A percentile compares a stretch with the other conserved stretches of the same genome.
These are phyloP conservation scores for Blastomussa wellsi DNA, from an alignment of 92 coral and sea anemone genomes.

Conservation along the genomic window DNA sequence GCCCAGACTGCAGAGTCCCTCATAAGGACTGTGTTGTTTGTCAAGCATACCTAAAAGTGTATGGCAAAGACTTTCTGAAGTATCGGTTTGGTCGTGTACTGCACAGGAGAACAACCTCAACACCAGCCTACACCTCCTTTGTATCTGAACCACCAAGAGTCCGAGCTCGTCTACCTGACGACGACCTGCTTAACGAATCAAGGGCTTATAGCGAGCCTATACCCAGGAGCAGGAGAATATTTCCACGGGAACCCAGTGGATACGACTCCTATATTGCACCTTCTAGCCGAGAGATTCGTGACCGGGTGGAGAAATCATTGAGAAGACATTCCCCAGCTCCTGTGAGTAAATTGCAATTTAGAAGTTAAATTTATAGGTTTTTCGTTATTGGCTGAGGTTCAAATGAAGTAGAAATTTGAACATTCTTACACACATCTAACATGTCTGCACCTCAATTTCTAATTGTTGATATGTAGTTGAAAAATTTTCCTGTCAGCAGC, in stretches of 20 bases:
- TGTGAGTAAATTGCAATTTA: too few species aligned
- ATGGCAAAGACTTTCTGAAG: slow-evolving; percentile 87
- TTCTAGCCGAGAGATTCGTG: slow-evolving; percentile 73
- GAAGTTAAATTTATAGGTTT: too few species aligned
- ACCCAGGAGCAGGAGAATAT: slow-evolving; percentile 63
- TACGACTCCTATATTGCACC: slow-evolving; percentile 64
- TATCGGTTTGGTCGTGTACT: slow-evolving; percentile 77
- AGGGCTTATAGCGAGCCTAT: slow-evolving; percentile 94
- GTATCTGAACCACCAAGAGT: slow-evolving; percentile 75
- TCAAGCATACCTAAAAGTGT: slow-evolving; percentile 94
- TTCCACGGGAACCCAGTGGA: slow-evolving; percentile 57
- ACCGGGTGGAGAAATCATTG: slow-evolving; percentile 70
- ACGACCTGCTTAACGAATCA: slow-evolving; percentile 81
- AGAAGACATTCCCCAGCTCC: slow-evolving; percentile 57
- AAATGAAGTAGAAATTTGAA: too few species aligned
- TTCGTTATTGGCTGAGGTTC: too few species aligned
- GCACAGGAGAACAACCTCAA: slow-evolving; percentile 74
- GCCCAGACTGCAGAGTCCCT: slow-evolving; percentile 86
- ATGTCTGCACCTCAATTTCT: too few species aligned
- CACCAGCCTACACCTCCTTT: slow-evolving; percentile 68
- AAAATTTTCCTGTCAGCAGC: too few species aligned
- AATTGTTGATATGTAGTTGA: too few species aligned
- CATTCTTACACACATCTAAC: too few species aligned
- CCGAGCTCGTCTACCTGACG: slow-evolving; percentile 60
- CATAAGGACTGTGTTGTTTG: slow-evolving; percentile 96